Percentiles rank a stretch among this genome's conserved stretches.
These are phyloP conservation scores for Nyctibius bracteatus DNA, from an alignment of 2,113 vertebrate species.

Conservation along the genomic window DNA sequence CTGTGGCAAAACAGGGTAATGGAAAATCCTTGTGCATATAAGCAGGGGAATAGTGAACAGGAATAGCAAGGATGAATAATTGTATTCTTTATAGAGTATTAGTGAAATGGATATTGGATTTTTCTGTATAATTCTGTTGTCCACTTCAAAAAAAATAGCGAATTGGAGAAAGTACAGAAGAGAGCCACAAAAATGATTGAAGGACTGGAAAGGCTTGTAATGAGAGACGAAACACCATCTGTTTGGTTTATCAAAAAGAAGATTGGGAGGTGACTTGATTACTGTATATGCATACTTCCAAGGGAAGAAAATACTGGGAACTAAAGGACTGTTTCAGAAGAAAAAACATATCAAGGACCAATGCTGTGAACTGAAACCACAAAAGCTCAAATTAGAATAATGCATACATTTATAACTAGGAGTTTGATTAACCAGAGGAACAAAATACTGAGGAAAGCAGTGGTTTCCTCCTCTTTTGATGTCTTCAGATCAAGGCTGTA, in stretches of 20 bases:
- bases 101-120: background rate
- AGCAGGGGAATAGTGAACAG: background rate
- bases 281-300: background rate
- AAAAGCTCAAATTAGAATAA: background rate
- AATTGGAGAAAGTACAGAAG: background rate
- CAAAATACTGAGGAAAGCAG: background rate
- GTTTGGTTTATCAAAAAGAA: background rate
- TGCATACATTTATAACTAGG: background rate
- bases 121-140: background rate
- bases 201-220: background rate
- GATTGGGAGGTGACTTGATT: background rate
- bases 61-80: background rate
- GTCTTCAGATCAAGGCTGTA: background rate
- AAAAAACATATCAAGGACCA: background rate
- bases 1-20: background rate
- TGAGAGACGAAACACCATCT: background rate
- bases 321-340: background rate
- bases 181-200: background rate
- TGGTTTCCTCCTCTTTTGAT: background rate
- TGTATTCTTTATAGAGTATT: background rate
- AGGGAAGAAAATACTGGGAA: background rate
- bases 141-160: background rate
- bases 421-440: background rate
- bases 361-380: background rate
- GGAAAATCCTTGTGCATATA: background rate